Evolutionary conservation across 2,888 invertebrate species (phyloP).

Genomic region (Drosophila mimetica): DNA sequence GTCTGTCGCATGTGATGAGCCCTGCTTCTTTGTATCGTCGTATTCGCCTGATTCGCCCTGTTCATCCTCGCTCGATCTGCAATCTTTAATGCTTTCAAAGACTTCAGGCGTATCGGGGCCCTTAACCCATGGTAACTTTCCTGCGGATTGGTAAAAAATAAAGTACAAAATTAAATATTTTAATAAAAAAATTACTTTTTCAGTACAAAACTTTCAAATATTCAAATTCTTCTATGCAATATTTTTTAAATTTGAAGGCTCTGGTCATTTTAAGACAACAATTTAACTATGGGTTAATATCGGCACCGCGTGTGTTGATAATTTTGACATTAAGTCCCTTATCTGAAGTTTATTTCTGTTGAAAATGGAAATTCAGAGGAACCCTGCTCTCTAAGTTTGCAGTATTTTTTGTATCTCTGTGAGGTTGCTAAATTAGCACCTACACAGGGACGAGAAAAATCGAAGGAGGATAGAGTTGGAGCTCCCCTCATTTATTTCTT

Average conservation of each 20-base stretch:
- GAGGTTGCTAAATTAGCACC: slow-evolving; percentile 72
- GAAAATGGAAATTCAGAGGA: slow-evolving; percentile 67
- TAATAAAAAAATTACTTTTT: no score
- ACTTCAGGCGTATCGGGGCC: slow-evolving; percentile 1
- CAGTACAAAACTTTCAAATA: no score
- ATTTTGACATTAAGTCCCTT: slow-evolving; percentile 80
- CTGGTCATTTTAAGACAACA: background rate
- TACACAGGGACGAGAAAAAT: slow-evolving; percentile 32
- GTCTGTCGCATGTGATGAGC: slow-evolving; percentile 30
- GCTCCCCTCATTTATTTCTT: slow-evolving; percentile 9
- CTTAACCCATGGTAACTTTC: slow-evolving; percentile 12
- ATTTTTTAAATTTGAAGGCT: background rate
- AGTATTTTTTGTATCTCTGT: slow-evolving; percentile 34
- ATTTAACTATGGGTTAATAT: slow-evolving; percentile 52
- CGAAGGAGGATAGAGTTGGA: background rate
- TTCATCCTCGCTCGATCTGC: slow-evolving; percentile 11
- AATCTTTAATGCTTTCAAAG: slow-evolving; percentile 6
- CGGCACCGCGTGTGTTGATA: slow-evolving; percentile 76
- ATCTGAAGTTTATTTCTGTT: slow-evolving; percentile 77
- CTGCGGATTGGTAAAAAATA: background rate
- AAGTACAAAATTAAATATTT: background rate
- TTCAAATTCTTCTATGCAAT: no score
- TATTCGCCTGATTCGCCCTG: background rate
- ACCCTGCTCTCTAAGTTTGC: background rate
- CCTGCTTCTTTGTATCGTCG: slow-evolving; percentile 2